Evolutionary conservation across 2,797 vertebrate genomes (phyloP), one percentile per base, ranked within the genome.

Genomic region (Lemur catta): DNA sequence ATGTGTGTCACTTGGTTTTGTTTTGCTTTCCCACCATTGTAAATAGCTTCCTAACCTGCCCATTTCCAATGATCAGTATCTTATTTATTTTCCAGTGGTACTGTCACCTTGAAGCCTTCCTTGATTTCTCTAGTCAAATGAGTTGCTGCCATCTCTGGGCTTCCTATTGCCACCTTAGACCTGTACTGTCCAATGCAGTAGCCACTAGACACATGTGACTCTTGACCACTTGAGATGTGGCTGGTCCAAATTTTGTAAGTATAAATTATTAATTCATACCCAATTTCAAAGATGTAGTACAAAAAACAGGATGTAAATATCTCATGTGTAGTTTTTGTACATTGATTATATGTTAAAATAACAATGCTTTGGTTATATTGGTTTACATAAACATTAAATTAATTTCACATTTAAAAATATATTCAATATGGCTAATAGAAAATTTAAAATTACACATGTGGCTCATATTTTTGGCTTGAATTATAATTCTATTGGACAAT

Each of bases 261-360:
- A 5, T 76, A 88, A 93, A 59, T 59, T 59, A 59, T 59, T 59
- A 79, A 69, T 72, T 89, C 20, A 88, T 55, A 38, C 35, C 72
- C 3, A 7, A 59, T 94, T 84, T 95, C 57, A 96, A 88, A 94
- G 65, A 72, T 9, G 74, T 69, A n/a, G 41, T 91, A 72, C 6
- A n/a, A 63, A 84, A 84, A 81, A 41, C 1, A 94, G 26, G 63
- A 50, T 95, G 17, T 33, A 67, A 81, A 61, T 67, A 81, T 61
- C 67, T 92, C 48, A n/a, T 59, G 82, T 67, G 35, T 82, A 92
- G 46, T 84, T 94, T 92, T 96, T 93, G 63, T 67, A 89, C 41
- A 89, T 80, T 89, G 89, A 91, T 91, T 94, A 2, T 86, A 17
- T 86, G 30, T 57, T 76, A 57, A 94, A 94, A 80, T 85, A 46